phyloP scores from a whole-genome alignment of 2,888 invertebrate genomes.

The Chaetoderma sp. region DNA sequence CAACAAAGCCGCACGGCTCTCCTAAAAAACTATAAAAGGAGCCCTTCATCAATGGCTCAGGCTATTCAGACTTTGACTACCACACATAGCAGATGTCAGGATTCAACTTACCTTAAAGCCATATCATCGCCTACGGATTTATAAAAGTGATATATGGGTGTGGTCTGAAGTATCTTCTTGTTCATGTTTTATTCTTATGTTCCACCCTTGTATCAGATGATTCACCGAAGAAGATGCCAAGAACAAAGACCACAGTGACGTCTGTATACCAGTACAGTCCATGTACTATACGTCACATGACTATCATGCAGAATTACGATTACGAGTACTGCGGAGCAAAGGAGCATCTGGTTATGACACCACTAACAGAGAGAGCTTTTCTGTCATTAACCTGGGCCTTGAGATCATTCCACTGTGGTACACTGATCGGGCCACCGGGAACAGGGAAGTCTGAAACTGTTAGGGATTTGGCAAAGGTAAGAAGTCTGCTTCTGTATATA shows the following conservation, averaged over 20 bases:
- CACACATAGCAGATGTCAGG: too few relatives aligned
- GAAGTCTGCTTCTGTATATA: neutral
- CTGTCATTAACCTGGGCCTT: conserved; percentile 61
- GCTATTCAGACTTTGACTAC: too few relatives aligned
- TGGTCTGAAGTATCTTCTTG: too few relatives aligned
- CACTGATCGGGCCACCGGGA: conserved; percentile 61
- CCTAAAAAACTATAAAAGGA: too few relatives aligned
- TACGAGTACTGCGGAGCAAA: conserved; percentile 63
- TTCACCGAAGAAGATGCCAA: conserved; percentile 5
- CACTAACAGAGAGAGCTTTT: conserved; percentile 64
- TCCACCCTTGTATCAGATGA: neutral
- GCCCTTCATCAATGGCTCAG: too few relatives aligned
- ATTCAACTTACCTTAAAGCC: too few relatives aligned
- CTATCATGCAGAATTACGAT: conserved; percentile 59
- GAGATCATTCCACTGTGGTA: conserved; percentile 62
- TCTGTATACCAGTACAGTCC: conserved; percentile 63
- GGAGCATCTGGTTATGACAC: conserved; percentile 56
- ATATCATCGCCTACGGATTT: too few relatives aligned
- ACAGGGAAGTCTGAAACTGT: conserved; percentile 66
- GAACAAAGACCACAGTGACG: conserved; percentile 59
- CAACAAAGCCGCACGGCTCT: too few relatives aligned
- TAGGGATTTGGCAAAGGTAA: conserved; percentile 60
- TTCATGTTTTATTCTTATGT: neutral
- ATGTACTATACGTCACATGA: conserved; percentile 62
- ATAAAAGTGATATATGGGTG: too few relatives aligned